phyloP scores from a whole-genome alignment of 2,113 vertebrate genomes.

The Urocolius indicus region DNA sequence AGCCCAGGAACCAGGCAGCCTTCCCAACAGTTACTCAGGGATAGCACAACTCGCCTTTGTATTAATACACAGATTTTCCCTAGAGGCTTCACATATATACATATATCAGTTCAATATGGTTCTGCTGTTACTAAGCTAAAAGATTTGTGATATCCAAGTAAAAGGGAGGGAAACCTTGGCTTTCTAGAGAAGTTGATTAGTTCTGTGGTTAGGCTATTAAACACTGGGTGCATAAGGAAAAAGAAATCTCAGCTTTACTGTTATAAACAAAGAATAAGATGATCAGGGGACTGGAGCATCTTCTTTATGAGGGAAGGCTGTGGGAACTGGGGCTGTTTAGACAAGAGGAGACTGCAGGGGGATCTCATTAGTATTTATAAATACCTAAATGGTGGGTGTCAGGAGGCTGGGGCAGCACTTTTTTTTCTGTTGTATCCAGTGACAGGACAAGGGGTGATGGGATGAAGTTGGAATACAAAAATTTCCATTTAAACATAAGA shows the following conservation, averaged over 20 bases:
- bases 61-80: neutral
- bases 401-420: too few relatives aligned
- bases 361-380: too few relatives aligned
- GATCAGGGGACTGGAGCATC: too few relatives aligned
- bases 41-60: neutral
- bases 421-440: too few relatives aligned
- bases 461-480: too few relatives aligned
- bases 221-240: neutral
- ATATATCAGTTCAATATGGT: neutral
- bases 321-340: too few relatives aligned
- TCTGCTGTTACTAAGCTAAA: conserved; percentile 13
- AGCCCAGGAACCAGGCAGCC: neutral
- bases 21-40: neutral
- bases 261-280: neutral
- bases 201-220: neutral
- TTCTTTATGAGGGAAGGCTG: too few relatives aligned
- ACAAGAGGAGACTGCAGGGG: too few relatives aligned
- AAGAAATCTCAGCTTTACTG: conserved; percentile 5
- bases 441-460: too few relatives aligned
- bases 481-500: too few relatives aligned
- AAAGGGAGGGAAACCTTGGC: neutral
- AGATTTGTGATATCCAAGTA: neutral
- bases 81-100: neutral
- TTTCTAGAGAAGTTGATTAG: neutral
- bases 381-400: too few relatives aligned